phyloP scores from a whole-genome alignment of 2,888 invertebrate species.

The Perizoma affinitatum region DNA sequence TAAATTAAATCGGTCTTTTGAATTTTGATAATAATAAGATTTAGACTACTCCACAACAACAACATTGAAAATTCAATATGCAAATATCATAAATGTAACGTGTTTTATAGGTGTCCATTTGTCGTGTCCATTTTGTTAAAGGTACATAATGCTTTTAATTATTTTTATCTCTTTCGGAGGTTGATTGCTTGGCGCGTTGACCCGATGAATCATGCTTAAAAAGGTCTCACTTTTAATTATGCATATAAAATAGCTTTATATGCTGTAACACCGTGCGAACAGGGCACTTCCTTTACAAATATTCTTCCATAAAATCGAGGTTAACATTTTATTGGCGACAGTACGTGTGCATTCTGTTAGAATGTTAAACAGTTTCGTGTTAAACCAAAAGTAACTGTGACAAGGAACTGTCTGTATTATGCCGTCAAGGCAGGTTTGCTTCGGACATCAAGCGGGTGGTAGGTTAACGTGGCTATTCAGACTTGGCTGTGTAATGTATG shows the following conservation, averaged over 20 bases:
- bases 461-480: slow-evolving; percentile 34
- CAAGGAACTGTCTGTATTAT: slow-evolving; percentile 51
- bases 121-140: slow-evolving; percentile 71
- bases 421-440: slow-evolving; percentile 39
- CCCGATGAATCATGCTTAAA: slow-evolving; percentile 56
- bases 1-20: slow-evolving; percentile 22
- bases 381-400: slow-evolving; percentile 59
- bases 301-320: slow-evolving; percentile 71
- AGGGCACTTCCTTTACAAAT: slow-evolving; percentile 66
- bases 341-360: slow-evolving; percentile 69
- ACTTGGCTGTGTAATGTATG: slow-evolving; percentile 56
- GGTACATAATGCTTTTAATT: slow-evolving; percentile 70
- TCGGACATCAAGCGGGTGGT: slow-evolving; percentile 19
- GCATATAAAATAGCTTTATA: slow-evolving; percentile 37
- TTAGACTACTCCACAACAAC: slow-evolving; percentile 53
- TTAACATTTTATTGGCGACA: slow-evolving; percentile 75
- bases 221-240: slow-evolving; percentile 38
- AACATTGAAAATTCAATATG: slow-evolving; percentile 73
- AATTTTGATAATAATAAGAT: slow-evolving; percentile 22
- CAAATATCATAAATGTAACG: slow-evolving; percentile 66
- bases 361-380: slow-evolving; percentile 80
- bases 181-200: slow-evolving; percentile 65
- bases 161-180: slow-evolving; percentile 74
- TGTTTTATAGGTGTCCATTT: slow-evolving; percentile 50
- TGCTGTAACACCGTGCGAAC: slow-evolving; percentile 62